Conservation (phyloP, 1,140 invertebrate genomes). For the Eueides isabella region DNA sequence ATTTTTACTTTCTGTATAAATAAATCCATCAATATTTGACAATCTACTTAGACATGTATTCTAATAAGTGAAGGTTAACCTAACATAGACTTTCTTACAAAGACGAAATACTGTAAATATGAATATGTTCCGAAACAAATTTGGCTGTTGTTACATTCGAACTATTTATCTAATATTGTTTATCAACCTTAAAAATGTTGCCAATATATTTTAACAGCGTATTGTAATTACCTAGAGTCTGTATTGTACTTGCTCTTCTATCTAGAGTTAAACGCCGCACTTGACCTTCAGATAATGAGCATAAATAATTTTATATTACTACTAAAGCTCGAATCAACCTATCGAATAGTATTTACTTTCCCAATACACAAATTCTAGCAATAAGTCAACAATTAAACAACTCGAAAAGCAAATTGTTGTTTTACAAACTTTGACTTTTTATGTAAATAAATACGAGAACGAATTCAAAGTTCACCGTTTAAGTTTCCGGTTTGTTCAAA, state of each 20-base stretch:
- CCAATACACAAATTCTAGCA: slow-evolving; percentile 22
- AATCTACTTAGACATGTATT: neutral
- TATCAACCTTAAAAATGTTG: neutral
- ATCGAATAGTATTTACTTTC: neutral
- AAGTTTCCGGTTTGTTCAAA: slow-evolving; percentile 29
- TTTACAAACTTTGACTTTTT: slow-evolving; percentile 30
- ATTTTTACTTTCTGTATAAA: neutral
- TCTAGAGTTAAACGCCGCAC: too few relatives aligned
- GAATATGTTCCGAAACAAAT: neutral
- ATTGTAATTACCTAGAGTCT: too few relatives aligned
- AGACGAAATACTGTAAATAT: neutral
- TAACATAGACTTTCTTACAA: neutral
- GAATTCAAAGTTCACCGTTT: slow-evolving; percentile 30
- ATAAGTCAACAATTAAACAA: slow-evolving; percentile 35
- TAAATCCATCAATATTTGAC: neutral
- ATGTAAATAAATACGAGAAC: slow-evolving; percentile 32
- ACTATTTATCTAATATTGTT: neutral
- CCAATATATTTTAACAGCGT: too few relatives aligned
- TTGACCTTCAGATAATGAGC: too few relatives aligned
- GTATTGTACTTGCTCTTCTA: too few relatives aligned
- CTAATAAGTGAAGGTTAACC: neutral
- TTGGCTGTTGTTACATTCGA: neutral
- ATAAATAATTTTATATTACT: too few relatives aligned
- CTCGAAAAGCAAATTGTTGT: slow-evolving; percentile 28
- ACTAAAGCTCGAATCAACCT: too few relatives aligned